Base-by-base conservation (phyloP, 2,888 invertebrate species). In the Timema cristinae region DNA sequence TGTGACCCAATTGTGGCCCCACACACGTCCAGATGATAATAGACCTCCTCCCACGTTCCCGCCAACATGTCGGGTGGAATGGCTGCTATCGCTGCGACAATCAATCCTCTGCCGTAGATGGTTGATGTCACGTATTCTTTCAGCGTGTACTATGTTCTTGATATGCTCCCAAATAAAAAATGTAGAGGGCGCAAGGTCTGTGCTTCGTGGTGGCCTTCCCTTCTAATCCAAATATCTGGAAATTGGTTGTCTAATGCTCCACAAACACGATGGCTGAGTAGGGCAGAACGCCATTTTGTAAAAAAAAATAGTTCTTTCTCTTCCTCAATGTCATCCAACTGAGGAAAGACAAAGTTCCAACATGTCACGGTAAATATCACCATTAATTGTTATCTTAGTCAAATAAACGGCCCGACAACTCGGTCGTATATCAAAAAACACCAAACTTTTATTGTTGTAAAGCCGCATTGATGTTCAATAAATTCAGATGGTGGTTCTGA, bases 1-100 rank as follows among this genome's bases (percentile, higher is more conserved):
- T 56, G 56, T 16, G 56, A n/a, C 56, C 56, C 56, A 56, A 15
- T 56, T 56, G 56, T 56, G 56, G 56, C 56, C 56, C 7, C 16
- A 16, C 56, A 13, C n/a, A 56, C 56, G 56, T 56, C 7, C 56
- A 56, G 16, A 56, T 6, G 7, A 56, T n/a, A 13, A 7, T 56
- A n/a, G n/a, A 13, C 16, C 56, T 56, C 56, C 5, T 9, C n/a
- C 56, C n/a, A 56, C n/a, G 6, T 56, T 56, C 56, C 6, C 11
- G 9, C 56, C 5, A 56, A 16, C 56, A 7, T 56, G 56, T 13
- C 7, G n/a, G 5, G 13, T 56, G 56, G 7, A 13, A 56, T 6
- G 56, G 56, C 7, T 56, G 10, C 10, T n/a, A 56, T 13, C 6
- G 56, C 7, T 9, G 56, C 11, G 56, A 56, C 2, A 56, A 6